Conservation (phyloP, 2,113 vertebrate species). For the Colinus virginianus region DNA sequence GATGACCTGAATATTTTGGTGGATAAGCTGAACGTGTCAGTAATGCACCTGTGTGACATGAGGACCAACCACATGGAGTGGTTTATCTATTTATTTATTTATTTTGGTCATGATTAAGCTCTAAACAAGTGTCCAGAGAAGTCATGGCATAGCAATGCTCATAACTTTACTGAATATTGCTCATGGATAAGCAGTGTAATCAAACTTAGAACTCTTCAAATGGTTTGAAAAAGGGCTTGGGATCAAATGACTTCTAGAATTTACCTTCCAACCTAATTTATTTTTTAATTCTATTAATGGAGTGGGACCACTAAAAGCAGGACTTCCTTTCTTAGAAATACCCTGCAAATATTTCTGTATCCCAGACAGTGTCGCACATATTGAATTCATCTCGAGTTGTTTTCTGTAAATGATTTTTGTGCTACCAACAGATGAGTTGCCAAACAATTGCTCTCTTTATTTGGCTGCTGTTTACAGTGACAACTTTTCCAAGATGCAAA, state of each 20-base stretch:
- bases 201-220: background rate
- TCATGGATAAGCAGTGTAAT: background rate
- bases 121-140: background rate
- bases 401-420: background rate
- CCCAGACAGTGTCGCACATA: background rate
- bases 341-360: background rate
- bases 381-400: background rate
- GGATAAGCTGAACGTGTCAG: background rate
- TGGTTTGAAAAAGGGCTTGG: background rate
- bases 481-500: background rate
- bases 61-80: background rate
- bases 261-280: background rate
- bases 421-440: background rate
- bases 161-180: background rate
- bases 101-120: background rate
- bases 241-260: background rate
- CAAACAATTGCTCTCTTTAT: background rate
- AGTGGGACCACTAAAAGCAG: background rate
- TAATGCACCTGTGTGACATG: background rate
- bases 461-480: background rate
- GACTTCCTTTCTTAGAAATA: background rate
- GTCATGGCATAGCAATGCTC: background rate
- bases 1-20: background rate
- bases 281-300: background rate
- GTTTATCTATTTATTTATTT: background rate